Evolutionary conservation across 2,113 vertebrate genomes (phyloP), one percentile per base, ranked within the genome.

Genomic region (Poeciliopsis retropinna): DNA sequence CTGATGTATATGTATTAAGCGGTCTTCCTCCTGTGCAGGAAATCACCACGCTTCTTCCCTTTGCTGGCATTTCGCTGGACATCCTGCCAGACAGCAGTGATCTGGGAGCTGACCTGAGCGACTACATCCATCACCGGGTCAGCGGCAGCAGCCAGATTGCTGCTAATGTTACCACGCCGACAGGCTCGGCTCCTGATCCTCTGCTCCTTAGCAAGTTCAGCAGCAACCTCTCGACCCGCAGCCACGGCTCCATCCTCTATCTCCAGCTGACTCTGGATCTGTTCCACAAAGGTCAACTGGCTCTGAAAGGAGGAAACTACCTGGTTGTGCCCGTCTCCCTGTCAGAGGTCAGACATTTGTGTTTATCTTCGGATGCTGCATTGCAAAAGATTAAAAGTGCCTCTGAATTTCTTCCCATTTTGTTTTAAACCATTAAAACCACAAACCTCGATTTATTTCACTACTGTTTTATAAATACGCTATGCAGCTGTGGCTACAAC

Each of bases 221-320:
- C 93, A 96, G 96, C 84, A 97, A 99, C 90, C 92, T 99, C 89
- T 96, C 96, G 37, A 94, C 94, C 73, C 95, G 96, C 39, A 99
- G 98, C 93, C 94, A 98, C 25, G 98, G 98, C 85, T 99, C 98
- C 75, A 96, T 97, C 27, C 95, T 99, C 63, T 99, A 99, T 93
- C 92, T 99, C 76, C 97, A 97, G 87, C 94, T 99, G 83, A 97
- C 96, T 13, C 86, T 99, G 87, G 98, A 99, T 93, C 96, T 99
- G 85, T 97, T 99, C 87, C 97, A 99, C 74, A 95, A 94, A 80
- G 97, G 96, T 47, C 96, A 98, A 84, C 84, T 99, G 86, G 94
- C 97, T 68, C 96, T 99, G 75, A 98, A 98, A 90, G 97, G 97
- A 29, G 96, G 97, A 72, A 97, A 96, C 93, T 99, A 97, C 93